A percentile compares a stretch with the other conserved stretches of the same genome.
Evolutionary conservation across 2,797 vertebrate genomes (phyloP).

Genomic region (Catostomus latipinnis): DNA sequence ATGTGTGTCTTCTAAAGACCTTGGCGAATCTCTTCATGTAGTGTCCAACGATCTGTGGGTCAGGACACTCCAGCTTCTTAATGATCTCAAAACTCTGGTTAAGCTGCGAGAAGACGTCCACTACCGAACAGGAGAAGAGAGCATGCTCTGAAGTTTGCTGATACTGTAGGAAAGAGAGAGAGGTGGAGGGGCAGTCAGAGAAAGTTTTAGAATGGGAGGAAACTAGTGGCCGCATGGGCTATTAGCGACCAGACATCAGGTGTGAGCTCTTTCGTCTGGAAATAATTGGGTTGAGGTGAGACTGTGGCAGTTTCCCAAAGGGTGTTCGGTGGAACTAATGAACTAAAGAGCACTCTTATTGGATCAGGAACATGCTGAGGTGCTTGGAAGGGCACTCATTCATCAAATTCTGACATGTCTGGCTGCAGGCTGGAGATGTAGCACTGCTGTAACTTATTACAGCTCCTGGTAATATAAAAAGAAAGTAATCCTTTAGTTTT

Average conservation of each 20-base stretch:
- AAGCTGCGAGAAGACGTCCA: slow-evolving; percentile 98
- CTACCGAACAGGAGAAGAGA: slow-evolving; percentile 97
- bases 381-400: slow-evolving; percentile 31
- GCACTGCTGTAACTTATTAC: not conserved
- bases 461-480: not conserved
- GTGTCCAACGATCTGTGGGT: slow-evolving; percentile 96
- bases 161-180: slow-evolving; percentile 79
- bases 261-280: slow-evolving; percentile 63
- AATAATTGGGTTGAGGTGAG: slow-evolving; percentile 72
- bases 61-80: slow-evolving; percentile 96
- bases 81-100: slow-evolving; percentile 99
- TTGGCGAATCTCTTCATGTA: slow-evolving; percentile 98
- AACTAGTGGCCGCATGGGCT: slow-evolving; percentile 27
- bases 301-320: slow-evolving; percentile 60
- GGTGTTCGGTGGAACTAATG: slow-evolving; percentile 65
- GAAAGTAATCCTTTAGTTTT: not conserved
- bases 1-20: slow-evolving; percentile 71
- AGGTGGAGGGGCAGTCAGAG: not conserved
- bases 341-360: slow-evolving; percentile 63
- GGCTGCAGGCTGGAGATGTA: slow-evolving; percentile 2
- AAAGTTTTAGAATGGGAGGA: slow-evolving; percentile 18
- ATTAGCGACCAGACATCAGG: slow-evolving; percentile 57
- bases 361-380: slow-evolving; percentile 53
- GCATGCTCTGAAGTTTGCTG: slow-evolving; percentile 97
- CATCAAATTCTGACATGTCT: slow-evolving; percentile 43